phyloP scores from a whole-genome alignment of 2,113 vertebrate genomes.

The Otocyon megalotis region DNA sequence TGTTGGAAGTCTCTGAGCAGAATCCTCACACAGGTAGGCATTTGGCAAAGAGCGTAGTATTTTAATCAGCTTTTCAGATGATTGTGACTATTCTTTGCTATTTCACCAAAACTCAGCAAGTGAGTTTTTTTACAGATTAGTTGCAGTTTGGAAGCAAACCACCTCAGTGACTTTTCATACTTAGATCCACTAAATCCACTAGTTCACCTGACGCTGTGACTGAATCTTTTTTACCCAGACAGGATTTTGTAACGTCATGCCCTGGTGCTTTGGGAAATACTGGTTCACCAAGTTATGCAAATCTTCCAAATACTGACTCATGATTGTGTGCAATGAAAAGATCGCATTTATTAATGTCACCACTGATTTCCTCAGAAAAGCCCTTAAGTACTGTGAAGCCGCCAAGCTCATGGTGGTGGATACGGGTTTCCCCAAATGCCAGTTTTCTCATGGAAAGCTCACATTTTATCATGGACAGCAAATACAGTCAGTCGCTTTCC shows the following conservation, averaged over 20 bases:
- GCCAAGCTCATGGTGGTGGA: background rate
- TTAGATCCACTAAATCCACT: rapidly evolving
- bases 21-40: background rate
- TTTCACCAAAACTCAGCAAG: background rate
- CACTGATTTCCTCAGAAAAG: rapidly evolving
- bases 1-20: background rate
- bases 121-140: background rate
- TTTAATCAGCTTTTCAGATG: background rate
- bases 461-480: background rate
- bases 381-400: background rate
- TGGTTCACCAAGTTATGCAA: background rate
- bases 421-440: background rate
- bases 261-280: background rate
- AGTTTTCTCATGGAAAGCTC: background rate
- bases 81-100: background rate
- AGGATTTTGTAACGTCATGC: rapidly evolving
- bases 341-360: no score
- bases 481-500: background rate
- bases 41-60: background rate
- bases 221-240: background rate
- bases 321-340: background rate
- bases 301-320: background rate
- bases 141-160: background rate
- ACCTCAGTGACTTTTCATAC: background rate
- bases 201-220: background rate